Conservation (phyloP, 2,113 vertebrate genomes). For the Bolborhynchus lineola region DNA sequence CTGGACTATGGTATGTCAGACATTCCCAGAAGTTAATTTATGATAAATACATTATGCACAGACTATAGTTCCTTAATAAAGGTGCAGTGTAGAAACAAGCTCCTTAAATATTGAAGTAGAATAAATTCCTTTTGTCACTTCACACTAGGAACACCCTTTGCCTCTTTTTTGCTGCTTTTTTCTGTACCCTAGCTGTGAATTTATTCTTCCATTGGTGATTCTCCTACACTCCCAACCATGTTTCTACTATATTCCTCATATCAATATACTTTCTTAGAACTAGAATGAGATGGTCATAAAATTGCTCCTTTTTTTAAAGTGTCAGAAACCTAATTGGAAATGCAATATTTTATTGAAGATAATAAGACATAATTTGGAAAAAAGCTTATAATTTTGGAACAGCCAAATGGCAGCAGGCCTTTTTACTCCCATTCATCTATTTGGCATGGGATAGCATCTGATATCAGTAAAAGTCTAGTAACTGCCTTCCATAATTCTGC, state of each 20-base stretch:
- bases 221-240: not conserved
- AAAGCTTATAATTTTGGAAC: not conserved
- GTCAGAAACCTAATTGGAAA: not conserved
- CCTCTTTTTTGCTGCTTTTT: not conserved
- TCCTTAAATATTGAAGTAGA: not conserved
- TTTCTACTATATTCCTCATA: not conserved
- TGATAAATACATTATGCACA: not conserved
- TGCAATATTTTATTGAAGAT: not conserved
- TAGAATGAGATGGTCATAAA: not conserved
- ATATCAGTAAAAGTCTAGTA: not conserved
- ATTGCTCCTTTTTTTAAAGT: not conserved
- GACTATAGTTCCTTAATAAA: not conserved
- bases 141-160: not conserved
- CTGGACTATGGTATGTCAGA: slow-evolving; percentile 40
- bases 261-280: not conserved
- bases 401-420: fast-evolving
- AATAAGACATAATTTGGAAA: not conserved
- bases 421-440: not conserved
- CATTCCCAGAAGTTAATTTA: not conserved
- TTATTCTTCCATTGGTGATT: not conserved
- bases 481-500: not conserved
- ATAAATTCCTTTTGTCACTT: not conserved
- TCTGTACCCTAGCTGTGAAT: not conserved
- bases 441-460: not conserved
- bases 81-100: not conserved